Percentiles rank a stretch among this genome's conserved stretches.
Evolutionary conservation across 2,797 vertebrate species (phyloP).

Genomic region (Microctenopoma steveboyesi): DNA sequence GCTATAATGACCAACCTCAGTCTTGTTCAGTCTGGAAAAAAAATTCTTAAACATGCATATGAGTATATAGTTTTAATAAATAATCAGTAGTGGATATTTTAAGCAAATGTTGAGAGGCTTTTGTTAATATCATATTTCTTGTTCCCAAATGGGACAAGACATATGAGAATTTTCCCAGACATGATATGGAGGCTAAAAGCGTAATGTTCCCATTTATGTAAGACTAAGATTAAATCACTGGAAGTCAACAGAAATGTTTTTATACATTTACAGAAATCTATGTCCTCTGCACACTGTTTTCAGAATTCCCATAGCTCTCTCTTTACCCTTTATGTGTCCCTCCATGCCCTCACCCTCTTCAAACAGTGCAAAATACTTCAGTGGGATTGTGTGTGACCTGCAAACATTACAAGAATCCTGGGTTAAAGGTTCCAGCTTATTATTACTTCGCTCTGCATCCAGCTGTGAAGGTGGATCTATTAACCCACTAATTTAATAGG

Average conservation of each 20-base stretch:
- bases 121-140: constrained; percentile 33
- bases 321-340: constrained; percentile 47
- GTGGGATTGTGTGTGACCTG: too few relatives aligned
- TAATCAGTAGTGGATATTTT: background rate
- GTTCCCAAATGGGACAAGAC: constrained; percentile 45
- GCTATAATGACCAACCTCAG: background rate
- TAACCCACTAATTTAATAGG: too few relatives aligned
- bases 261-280: background rate
- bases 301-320: constrained; percentile 27
- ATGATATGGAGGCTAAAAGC: constrained; percentile 8
- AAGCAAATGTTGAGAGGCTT: constrained; percentile 9
- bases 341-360: constrained; percentile 21
- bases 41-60: background rate
- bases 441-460: background rate
- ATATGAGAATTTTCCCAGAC: constrained; percentile 52
- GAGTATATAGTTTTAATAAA: too few relatives aligned
- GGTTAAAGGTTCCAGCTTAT: too few relatives aligned
- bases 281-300: too few relatives aligned
- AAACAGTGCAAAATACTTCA: constrained; percentile 22
- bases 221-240: background rate
- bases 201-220: constrained; percentile 17
- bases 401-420: too few relatives aligned
- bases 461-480: too few relatives aligned
- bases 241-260: background rate
- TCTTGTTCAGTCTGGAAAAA: background rate